Evolutionary conservation across 2,113 vertebrate species (phyloP), one percentile per base, ranked within the genome.

Genomic region (Silurus glanis): DNA sequence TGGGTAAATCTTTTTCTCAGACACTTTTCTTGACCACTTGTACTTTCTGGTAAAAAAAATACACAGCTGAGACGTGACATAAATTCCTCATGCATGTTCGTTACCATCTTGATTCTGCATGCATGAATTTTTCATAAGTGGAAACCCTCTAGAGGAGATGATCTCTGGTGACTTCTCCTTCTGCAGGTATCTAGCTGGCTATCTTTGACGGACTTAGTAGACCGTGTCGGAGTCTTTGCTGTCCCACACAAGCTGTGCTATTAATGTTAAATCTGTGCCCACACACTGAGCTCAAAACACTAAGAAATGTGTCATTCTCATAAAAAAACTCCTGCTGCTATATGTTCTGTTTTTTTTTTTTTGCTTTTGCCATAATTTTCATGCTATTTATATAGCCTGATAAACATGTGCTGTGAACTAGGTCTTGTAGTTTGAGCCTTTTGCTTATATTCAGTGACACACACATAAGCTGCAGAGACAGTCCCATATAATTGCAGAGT

Each of bases 181-280:
- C 47, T 55, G 51, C 45, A 64, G 56, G 72, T 82, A 69, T 86
- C 59, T 75, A 82, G 67, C 85, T 37, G 67, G 47, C 80, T 75
- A 64, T 64, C 67, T 82, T 53, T 86, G 80, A 85, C 61, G 37
- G 75, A 71, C 64, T 75, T 82, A 82, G 47, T 75, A 82, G 56
- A 86, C 79, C 67, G 55, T 86, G 80, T 81, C 66, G 62, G 78
- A 69, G 76, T 51, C 74, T 85, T 66, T 80, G 61, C 25, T 71
- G 51, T 85, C 75, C 62, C 53, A 72, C 66, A 72, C 64, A 86
- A 86, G 76, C 67, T 82, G 85, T 74, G 56, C 51, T 21, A 67
- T 37, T 80, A 55, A 86, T 56, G 62, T 69, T 59, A 74, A 86
- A 86, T 74, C 79, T 53, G n/a, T 59, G 59, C 66, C 37, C n/a